These are phyloP conservation scores for Eulemur rubriventer DNA, from an alignment of 2,797 vertebrate genomes.

Conservation along the genomic window DNA sequence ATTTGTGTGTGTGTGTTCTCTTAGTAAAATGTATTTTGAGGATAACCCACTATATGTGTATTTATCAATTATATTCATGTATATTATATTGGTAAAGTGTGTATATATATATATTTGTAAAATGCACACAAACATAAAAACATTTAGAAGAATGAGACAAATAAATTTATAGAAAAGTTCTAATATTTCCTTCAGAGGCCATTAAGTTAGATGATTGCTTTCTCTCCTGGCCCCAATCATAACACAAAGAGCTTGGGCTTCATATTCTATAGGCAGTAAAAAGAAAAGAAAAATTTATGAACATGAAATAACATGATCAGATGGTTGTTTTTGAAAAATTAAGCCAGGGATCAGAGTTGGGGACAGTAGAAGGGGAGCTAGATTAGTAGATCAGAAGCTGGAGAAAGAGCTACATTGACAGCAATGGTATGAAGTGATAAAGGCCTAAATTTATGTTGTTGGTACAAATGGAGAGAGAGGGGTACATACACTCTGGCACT, in stretches of 20 bases:
- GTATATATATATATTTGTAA: not conserved
- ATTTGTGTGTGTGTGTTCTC: not conserved
- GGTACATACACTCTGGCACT: not conserved
- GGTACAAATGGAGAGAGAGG: not conserved
- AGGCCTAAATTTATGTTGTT: not conserved
- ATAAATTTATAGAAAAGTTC: not conserved
- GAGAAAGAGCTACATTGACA: not conserved
- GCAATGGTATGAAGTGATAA: not conserved
- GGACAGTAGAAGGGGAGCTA: not conserved
- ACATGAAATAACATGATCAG: not conserved
- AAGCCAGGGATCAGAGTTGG: not conserved
- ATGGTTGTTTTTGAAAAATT: constrained; percentile 3
- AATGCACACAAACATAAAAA: not conserved
- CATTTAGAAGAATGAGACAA: not conserved
- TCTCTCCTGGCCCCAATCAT: not conserved
- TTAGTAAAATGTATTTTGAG: constrained; percentile 17
- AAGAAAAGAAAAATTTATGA: constrained; percentile 8
- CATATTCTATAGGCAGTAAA: not conserved
- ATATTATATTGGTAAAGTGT: not conserved
- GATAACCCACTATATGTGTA: not conserved
- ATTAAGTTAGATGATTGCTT: constrained; percentile 13
- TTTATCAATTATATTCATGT: not conserved
- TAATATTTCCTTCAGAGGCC: constrained; percentile 36
- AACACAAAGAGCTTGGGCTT: not conserved
- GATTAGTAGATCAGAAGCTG: not conserved